Evolutionary conservation across 2,113 vertebrate species (phyloP), one percentile per base, ranked within the genome.

Genomic region (Cyrtonyx montezumae): DNA sequence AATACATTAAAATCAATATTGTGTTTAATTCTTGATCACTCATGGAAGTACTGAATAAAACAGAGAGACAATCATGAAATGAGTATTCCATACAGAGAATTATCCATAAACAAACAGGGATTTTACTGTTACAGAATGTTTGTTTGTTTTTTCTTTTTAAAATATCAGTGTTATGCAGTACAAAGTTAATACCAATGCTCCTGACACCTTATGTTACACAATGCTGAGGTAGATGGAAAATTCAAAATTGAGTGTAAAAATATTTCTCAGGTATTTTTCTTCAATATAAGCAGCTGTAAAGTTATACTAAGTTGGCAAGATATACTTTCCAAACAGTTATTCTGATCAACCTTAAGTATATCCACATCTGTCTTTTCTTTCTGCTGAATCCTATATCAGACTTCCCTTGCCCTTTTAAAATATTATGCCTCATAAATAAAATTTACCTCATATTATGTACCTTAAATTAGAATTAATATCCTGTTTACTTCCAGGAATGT

Each of bases 231-330:
- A 88, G 53, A 93, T 62, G 55, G 37, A 53, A 90, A 90, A 82
- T 56, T 75, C 70, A 93, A 70, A 79, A 40, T 1, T 42, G 45
- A 83, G 77, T 45, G 55, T 62, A 74, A 71, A 78, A 91, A 34
- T 13, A 34, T 75, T 91, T 61, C 9, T 73, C 53, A 46, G 46
- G 28, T 46, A 63, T 32, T 70, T 81, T 71, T 9, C 8, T 48
- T 87, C 23, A 37, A 85, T 82, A 65, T 43, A 34, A 94, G 73
- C 62, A 83, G 48, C 68, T 88, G 43, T 79, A 40, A 87, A 92
- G 89, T 95, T n/a, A 32, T 5, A 8, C 19, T 87, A 32, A 22
- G 71, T 89, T 82, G 62, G 62, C 9, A 87, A 61, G 48, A 68
- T 8, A 26, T 48, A n/a, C 22, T 71, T 92, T 89, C 20, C 9